Conservation (phyloP, 2,113 vertebrate genomes). For the Bagarius yarrelli region DNA sequence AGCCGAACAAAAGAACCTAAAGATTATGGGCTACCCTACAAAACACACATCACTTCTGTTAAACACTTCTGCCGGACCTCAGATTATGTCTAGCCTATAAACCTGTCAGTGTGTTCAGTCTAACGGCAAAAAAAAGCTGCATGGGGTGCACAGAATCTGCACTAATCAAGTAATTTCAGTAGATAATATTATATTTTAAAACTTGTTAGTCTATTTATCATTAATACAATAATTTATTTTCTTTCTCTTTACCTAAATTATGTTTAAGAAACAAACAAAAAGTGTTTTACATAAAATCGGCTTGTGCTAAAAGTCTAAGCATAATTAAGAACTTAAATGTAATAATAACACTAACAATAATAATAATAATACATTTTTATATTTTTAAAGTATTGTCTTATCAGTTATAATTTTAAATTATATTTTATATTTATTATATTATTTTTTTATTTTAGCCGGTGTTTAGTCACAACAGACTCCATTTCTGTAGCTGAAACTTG, state of each 20-base stretch:
- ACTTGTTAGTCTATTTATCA: background rate
- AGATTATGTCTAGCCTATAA: background rate
- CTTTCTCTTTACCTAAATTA: background rate
- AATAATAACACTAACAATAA: too few relatives aligned
- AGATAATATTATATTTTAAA: background rate
- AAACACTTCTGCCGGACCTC: slow-evolving; percentile 3
- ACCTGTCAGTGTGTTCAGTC: background rate
- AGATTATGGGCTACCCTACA: too few relatives aligned
- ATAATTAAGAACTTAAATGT: background rate
- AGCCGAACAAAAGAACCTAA: too few relatives aligned
- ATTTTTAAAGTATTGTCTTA: background rate
- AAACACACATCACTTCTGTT: too few relatives aligned
- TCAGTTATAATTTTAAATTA: too few relatives aligned
- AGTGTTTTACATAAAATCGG: background rate
- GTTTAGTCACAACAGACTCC: too few relatives aligned
- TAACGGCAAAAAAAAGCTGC: background rate
- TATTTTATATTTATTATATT: too few relatives aligned
- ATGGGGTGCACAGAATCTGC: background rate
- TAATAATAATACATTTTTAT: too few relatives aligned
- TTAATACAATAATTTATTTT: background rate
- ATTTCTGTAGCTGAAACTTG: too few relatives aligned
- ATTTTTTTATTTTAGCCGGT: too few relatives aligned
- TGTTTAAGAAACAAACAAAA: background rate
- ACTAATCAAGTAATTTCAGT: background rate
- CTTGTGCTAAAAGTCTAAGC: background rate